Evolutionary conservation across 2,113 vertebrate genomes (phyloP), one percentile per base, ranked within the genome.

Genomic region (Melanerpes formicivorus): DNA sequence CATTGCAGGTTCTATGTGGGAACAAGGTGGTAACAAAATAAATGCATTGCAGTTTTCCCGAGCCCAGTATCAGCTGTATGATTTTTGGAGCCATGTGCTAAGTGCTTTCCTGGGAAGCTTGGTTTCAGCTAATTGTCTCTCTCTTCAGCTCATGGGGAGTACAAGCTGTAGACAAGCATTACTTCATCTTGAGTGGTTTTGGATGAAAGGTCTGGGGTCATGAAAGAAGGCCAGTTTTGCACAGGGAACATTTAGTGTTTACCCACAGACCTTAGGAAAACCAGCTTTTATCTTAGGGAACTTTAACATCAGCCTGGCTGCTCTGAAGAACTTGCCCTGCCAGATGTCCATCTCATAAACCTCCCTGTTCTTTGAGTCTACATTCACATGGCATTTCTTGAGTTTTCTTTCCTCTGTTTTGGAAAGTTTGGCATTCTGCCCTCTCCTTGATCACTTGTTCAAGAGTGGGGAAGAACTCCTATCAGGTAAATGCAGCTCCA

Each of bases 11-110:
- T 95, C 90, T 94, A 22, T 17, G 90, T 81, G 87, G 81, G 82
- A 80, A 93, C 69, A 92, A 77, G 82, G 67, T 90, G 72, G n/a
- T 92, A 93, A 80, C 62, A 73, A 83, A 93, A 34, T 42, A 92
- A 93, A 93, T 65, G 72, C 29, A 62, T 13, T 82, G 48, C 64
- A 26, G 55, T 83, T 90, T 87, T 69, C 59, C 60, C 62, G 46
- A 90, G 83, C 46, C 21, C 58, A 86, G 10, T 73, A 85, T 91
- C 88, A 81, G 34, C 80, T 29, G 18, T 80, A 74, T 55, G 84
- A 80, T 85, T 90, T 93, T 6, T 46, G 26, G 30, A 29, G 27
- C 64, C 55, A 55, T 84, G 93, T 76, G 42, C 72, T 93, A 74
- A 77, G 54, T 56, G 55, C 26, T 69, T 73, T 81, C 80, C 60